Percentiles rank a stretch among this genome's conserved stretches.
Evolutionary conservation across 2,888 invertebrate species (phyloP).

Genomic region (Leucophora obtusa): DNA sequence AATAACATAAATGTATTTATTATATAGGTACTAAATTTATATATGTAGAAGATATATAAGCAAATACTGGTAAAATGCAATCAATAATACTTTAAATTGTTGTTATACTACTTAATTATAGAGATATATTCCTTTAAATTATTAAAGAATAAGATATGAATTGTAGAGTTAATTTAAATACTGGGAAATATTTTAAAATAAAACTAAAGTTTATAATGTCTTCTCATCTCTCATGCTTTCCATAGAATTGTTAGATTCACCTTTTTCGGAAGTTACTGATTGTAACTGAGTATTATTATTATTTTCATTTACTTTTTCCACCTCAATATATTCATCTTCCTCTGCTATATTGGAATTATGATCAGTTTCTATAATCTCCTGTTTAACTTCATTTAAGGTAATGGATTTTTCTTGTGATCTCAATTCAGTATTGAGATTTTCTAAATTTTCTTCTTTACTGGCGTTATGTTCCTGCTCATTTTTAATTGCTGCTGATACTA

Average conservation of each 20-base stretch:
- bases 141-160: background rate
- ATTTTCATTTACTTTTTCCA: conserved; percentile 75
- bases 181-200: background rate
- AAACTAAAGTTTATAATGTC: background rate
- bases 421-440: conserved; percentile 16
- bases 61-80: conserved; percentile 54
- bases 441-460: conserved; percentile 49
- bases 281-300: conserved; percentile 43
- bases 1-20: conserved; percentile 6
- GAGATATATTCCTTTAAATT: background rate
- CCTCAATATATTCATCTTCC: conserved; percentile 79
- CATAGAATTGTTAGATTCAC: conserved; percentile 15
- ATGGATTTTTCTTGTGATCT: conserved; percentile 18
- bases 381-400: conserved; percentile 65
- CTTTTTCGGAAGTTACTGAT: background rate
- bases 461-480: conserved; percentile 27
- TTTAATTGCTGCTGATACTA: conserved; percentile 17
- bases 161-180: background rate
- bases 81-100: conserved; percentile 49
- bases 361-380: conserved; percentile 48
- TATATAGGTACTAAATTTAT: conserved; percentile 4
- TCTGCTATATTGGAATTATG: conserved; percentile 68
- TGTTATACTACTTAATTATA: background rate
- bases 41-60: conserved; percentile 15
- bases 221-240: conserved; percentile 13